Conservation (phyloP, 2,888 invertebrate species). For the Epicampocera succincta region DNA sequence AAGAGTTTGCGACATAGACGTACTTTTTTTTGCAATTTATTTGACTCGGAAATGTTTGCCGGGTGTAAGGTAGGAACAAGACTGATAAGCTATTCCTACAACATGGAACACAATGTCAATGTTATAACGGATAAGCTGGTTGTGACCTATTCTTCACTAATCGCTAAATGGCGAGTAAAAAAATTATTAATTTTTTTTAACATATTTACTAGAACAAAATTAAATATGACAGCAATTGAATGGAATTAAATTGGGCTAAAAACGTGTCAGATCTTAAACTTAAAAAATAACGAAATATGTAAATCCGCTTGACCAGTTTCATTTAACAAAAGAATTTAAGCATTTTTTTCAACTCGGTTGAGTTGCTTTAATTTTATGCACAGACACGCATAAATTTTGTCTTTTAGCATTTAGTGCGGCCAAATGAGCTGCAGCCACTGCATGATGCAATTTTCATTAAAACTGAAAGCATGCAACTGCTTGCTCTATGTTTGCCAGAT, state of each 20-base stretch:
- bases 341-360: conserved; percentile 17
- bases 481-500: not conserved
- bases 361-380: conserved; percentile 43
- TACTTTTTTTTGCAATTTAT: not conserved
- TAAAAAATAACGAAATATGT: not conserved
- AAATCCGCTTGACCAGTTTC: not conserved
- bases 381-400: conserved; percentile 43
- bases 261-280: conserved; percentile 48
- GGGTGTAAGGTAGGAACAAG: not conserved
- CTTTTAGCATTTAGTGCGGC: not conserved
- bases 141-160: too few relatives aligned
- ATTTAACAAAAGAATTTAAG: conserved; percentile 24
- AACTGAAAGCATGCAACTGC: conserved; percentile 59
- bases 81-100: conserved; percentile 25
- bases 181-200: too few relatives aligned
- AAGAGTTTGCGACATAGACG: not conserved
- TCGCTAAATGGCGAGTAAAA: too few relatives aligned
- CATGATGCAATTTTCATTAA: conserved; percentile 64
- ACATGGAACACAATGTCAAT: not conserved
- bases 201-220: too few relatives aligned
- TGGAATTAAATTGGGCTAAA: conserved; percentile 41
- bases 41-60: not conserved
- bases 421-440: conserved; percentile 20
- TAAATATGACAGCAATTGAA: too few relatives aligned
- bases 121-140: not conserved